A percentile compares a stretch with the other conserved stretches of the same genome.
These are phyloP conservation scores for Phycodurus eques DNA, from an alignment of 2,113 vertebrate species.

Conservation along the genomic window DNA sequence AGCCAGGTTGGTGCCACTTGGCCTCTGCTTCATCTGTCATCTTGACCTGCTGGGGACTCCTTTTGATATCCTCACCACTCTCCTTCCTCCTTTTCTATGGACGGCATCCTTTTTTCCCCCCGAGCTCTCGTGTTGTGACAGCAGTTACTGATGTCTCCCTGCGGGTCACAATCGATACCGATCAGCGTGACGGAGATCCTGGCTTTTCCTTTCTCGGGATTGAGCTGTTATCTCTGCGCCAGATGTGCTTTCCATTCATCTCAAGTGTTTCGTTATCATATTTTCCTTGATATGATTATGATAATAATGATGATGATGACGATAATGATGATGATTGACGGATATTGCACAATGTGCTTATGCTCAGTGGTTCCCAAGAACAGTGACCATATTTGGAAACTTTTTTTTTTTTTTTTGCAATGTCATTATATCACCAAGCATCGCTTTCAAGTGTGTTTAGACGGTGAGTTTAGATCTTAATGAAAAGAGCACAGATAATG, in stretches of 20 bases:
- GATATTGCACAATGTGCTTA: background rate
- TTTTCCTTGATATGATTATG: slow-evolving; percentile 6
- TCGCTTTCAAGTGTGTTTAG: slow-evolving; percentile 10
- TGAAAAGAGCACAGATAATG: slow-evolving; percentile 43
- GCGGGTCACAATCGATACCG: slow-evolving; percentile 55
- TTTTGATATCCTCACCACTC: slow-evolving; percentile 44
- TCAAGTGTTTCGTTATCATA: slow-evolving; percentile 30
- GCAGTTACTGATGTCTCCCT: slow-evolving; percentile 53
- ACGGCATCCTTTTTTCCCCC: slow-evolving; percentile 22
- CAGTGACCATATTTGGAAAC: background rate
- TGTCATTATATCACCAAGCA: background rate
- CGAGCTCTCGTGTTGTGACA: slow-evolving; percentile 38
- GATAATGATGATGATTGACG: slow-evolving; percentile 1
- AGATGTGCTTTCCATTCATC: slow-evolving; percentile 26
- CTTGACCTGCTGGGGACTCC: slow-evolving; percentile 45
- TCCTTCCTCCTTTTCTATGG: background rate
- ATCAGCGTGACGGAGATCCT: slow-evolving; percentile 43
- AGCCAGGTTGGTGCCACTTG: background rate
- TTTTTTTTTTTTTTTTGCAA: background rate
- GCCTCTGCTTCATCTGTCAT: slow-evolving; percentile 2
- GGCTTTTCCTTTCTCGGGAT: slow-evolving; percentile 39
- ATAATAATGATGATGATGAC: background rate
- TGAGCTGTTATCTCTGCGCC: slow-evolving; percentile 37
- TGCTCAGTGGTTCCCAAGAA: background rate
- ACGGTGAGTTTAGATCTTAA: slow-evolving; percentile 21